Conservation (phyloP, 2,113 vertebrate species). For the Xiphorhynchus elegans region DNA sequence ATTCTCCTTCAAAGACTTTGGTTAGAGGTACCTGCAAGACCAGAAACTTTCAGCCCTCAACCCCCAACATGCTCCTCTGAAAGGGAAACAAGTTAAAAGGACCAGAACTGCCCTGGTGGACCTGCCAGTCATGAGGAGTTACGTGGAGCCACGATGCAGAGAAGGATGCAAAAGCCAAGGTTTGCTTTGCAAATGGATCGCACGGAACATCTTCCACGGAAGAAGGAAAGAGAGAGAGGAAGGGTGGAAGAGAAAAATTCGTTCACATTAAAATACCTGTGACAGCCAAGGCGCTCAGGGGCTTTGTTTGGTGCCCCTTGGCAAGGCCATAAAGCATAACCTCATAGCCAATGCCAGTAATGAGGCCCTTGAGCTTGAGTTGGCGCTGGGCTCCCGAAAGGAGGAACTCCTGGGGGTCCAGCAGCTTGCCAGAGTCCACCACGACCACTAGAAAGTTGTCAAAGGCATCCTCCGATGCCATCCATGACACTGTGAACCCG, state of each 20-base stretch:
- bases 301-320: conserved; percentile 87
- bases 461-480: conserved; percentile 85
- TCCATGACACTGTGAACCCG: conserved; percentile 84
- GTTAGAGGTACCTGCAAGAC: conserved; percentile 40
- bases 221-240: background rate
- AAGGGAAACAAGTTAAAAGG: background rate
- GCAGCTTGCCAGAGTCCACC: conserved; percentile 93
- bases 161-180: conserved; percentile 61
- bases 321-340: conserved; percentile 87
- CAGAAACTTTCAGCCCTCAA: background rate
- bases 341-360: conserved; percentile 85
- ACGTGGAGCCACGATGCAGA: conserved; percentile 40
- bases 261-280: conserved; percentile 86
- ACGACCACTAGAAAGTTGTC: conserved; percentile 90
- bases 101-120: background rate
- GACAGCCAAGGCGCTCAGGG: conserved; percentile 88
- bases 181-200: conserved; percentile 21
- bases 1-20: background rate
- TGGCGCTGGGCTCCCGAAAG: conserved; percentile 79
- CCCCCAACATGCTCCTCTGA: background rate
- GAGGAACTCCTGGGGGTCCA: conserved; percentile 89
- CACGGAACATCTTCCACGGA: background rate
- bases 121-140: background rate
- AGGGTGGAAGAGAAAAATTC: conserved; percentile 26
- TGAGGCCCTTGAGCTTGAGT: conserved; percentile 82